A percentile compares a stretch with the other conserved stretches of the same genome.
Evolutionary conservation across 2,113 vertebrate species (phyloP).

Genomic region (Cyprinodon brontotheroides): DNA sequence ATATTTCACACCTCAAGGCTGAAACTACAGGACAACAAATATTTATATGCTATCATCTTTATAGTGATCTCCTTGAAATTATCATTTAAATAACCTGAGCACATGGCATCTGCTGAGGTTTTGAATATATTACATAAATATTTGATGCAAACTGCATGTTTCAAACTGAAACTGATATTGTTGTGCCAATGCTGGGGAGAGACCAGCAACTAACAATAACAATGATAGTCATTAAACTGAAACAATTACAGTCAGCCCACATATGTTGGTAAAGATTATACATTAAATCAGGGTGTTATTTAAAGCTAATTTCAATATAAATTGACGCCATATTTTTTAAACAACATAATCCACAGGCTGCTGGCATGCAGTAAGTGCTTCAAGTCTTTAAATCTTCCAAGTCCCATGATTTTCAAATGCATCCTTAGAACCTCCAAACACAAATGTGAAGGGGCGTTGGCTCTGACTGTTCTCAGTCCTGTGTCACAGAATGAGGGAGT

Average conservation of each 20-base stretch:
- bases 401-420: too few species aligned
- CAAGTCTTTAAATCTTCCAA: background rate
- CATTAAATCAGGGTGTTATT: conserved; percentile 1
- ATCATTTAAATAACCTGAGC: conserved; percentile 70
- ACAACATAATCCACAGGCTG: background rate
- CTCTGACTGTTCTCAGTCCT: too few species aligned
- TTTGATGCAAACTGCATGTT: conserved; percentile 48
- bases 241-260: background rate
- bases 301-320: background rate
- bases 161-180: conserved; percentile 29
- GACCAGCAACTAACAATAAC: background rate
- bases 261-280: background rate
- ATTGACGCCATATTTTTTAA: background rate
- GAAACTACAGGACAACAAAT: conserved; percentile 33
- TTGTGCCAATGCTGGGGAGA: background rate
- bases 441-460: background rate
- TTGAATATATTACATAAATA: conserved; percentile 56
- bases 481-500: too few species aligned
- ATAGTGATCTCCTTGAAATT: conserved; percentile 64
- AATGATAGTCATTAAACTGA: background rate
- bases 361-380: background rate
- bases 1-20: conserved; percentile 70
- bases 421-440: too few species aligned
- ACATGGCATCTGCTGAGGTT: conserved; percentile 35
- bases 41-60: conserved; percentile 59